Evolutionary conservation across 2,797 vertebrate species (phyloP).

Genomic region (Clarias fuscus): DNA sequence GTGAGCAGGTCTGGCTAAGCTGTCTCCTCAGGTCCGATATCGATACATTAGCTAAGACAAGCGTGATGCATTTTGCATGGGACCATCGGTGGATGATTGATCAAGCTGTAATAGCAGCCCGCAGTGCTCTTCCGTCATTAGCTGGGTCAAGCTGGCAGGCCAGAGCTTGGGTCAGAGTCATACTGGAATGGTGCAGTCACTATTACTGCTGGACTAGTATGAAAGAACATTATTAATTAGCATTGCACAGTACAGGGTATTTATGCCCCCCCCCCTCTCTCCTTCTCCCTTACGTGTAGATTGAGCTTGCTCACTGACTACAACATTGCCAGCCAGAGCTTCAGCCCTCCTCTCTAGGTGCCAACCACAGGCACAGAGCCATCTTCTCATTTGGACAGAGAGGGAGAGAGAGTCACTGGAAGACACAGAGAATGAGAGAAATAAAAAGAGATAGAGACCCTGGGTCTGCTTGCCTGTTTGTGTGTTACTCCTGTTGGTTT

Average conservation of each 20-base stretch:
- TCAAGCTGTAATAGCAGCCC: slow-evolving; percentile 67
- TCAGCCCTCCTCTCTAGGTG: slow-evolving; percentile 66
- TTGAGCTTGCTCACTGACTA: slow-evolving; percentile 52
- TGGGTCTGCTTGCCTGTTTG: slow-evolving; percentile 60
- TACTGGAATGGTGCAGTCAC: slow-evolving; percentile 46
- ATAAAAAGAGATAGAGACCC: slow-evolving; percentile 48
- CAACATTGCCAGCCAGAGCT: slow-evolving; percentile 50
- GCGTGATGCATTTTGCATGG: slow-evolving; percentile 76
- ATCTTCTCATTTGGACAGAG: slow-evolving; percentile 63
- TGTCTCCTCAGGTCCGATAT: slow-evolving; percentile 75
- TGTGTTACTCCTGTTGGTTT: slow-evolving; percentile 80
- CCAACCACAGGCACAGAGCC: slow-evolving; percentile 81
- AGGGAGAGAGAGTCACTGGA: slow-evolving; percentile 38
- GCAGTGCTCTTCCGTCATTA: slow-evolving; percentile 55
- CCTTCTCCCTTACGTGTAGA: slow-evolving; percentile 33
- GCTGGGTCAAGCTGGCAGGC: slow-evolving; percentile 67
- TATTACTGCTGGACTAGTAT: slow-evolving; percentile 50
- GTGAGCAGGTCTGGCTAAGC: slow-evolving; percentile 51
- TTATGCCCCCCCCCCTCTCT: slow-evolving; percentile 14
- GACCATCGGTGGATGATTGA: slow-evolving; percentile 68
- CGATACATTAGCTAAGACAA: slow-evolving; percentile 78
- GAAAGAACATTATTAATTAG: slow-evolving; percentile 60
- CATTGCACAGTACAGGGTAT: slow-evolving; percentile 53
- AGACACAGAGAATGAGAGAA: slow-evolving; percentile 23
- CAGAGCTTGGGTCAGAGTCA: slow-evolving; percentile 56